A percentile compares a stretch with the other conserved stretches of the same genome.
phyloP scores from a whole-genome alignment of 1,140 invertebrate species.

The Drosophila repletoides region DNA sequence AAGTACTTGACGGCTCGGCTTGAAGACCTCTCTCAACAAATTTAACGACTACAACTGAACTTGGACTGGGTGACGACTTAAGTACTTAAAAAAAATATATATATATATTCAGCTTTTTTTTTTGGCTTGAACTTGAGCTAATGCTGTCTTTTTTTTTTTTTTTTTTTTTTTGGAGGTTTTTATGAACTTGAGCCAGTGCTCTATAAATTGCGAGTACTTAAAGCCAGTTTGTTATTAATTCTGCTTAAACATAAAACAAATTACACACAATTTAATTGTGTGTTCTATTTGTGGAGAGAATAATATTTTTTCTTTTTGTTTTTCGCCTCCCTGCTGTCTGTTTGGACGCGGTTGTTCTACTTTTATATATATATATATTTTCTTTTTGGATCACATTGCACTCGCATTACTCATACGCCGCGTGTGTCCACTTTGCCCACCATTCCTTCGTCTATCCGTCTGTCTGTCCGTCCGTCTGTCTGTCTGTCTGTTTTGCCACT shows the following conservation, averaged over 20 bases:
- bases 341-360: no score
- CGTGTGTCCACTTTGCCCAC: slow-evolving; percentile 23
- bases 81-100: neutral
- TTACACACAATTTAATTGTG: neutral
- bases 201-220: slow-evolving; percentile 15
- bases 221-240: slow-evolving; percentile 1
- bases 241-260: no score
- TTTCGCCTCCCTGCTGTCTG: neutral
- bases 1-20: slow-evolving; percentile 2
- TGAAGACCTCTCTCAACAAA: slow-evolving; percentile 7
- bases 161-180: neutral
- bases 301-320: slow-evolving; percentile 2
- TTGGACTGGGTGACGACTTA: slow-evolving; percentile 17
- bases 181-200: slow-evolving; percentile 19
- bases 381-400: slow-evolving; percentile 18
- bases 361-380: no score
- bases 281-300: neutral
- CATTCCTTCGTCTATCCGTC: slow-evolving; percentile 3
- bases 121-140: slow-evolving; percentile 19
- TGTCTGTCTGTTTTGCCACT: slow-evolving; percentile 22
- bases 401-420: slow-evolving; percentile 45
- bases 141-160: neutral
- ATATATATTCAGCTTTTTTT: slow-evolving; percentile 6
- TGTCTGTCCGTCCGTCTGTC: slow-evolving; percentile 10
- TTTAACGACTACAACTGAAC: slow-evolving; percentile 31